phyloP scores from a whole-genome alignment of 2,888 invertebrate species.

The Phlogophora meticulosa region DNA sequence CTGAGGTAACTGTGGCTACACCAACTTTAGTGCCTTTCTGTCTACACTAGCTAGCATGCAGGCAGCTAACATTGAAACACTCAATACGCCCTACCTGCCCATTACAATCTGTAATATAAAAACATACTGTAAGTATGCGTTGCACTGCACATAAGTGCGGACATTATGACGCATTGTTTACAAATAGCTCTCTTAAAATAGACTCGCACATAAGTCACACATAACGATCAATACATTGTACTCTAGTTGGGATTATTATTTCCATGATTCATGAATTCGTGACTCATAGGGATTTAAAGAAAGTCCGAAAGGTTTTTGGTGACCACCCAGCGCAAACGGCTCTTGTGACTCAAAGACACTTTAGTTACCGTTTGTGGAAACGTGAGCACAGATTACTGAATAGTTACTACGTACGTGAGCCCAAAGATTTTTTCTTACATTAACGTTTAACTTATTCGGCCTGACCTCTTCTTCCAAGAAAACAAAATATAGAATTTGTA shows the following conservation, averaged over 20 bases:
- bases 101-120: not conserved
- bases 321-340: not conserved
- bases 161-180: slow-evolving; percentile 40
- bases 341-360: not conserved
- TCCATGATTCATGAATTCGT: not conserved
- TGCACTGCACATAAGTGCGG: not conserved
- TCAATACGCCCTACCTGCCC: no score
- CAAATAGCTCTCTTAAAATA: slow-evolving; percentile 42
- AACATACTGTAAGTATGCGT: not conserved
- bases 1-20: no score
- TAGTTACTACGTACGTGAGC: not conserved
- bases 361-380: slow-evolving; percentile 6
- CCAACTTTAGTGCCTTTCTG: no score
- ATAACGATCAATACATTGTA: slow-evolving; percentile 11
- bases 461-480: no score
- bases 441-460: no score
- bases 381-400: no score
- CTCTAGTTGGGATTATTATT: slow-evolving; percentile 1
- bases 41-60: no score
- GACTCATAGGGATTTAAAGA: not conserved
- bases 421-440: not conserved
- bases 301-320: not conserved
- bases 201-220: slow-evolving; percentile 18
- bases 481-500: no score
- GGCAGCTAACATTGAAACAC: no score